Percentiles rank a stretch among this genome's conserved stretches.
Evolutionary conservation across 2,113 vertebrate genomes (phyloP).

Genomic region (Erythrocebus patas): DNA sequence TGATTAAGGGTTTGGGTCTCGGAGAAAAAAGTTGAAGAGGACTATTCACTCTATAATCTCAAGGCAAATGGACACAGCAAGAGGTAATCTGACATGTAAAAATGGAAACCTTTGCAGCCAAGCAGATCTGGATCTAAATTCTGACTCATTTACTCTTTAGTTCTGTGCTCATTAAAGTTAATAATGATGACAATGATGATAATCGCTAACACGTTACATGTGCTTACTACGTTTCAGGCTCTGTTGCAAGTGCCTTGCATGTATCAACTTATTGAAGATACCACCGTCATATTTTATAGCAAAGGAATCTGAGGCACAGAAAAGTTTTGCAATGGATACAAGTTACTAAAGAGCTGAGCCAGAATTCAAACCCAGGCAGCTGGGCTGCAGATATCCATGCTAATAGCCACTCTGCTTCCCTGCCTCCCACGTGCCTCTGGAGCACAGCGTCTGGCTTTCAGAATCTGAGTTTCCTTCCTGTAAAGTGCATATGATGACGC

Average conservation of each 20-base stretch:
- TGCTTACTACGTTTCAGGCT: neutral
- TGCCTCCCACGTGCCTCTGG: rapidly evolving
- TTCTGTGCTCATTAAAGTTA: neutral
- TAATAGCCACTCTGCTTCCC: neutral
- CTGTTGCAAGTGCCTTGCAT: neutral
- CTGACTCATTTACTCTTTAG: neutral
- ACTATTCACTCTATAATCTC: neutral
- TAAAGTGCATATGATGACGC: neutral
- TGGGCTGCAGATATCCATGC: neutral
- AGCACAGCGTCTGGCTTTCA: neutral
- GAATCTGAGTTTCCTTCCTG: neutral
- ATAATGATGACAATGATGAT: neutral
- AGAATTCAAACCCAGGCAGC: neutral
- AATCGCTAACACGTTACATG: neutral
- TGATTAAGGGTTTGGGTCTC: neutral
- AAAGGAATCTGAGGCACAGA: neutral
- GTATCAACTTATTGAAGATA: neutral
- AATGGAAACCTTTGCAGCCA: neutral
- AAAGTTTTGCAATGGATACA: neutral
- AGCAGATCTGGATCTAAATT: neutral
- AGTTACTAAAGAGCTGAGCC: neutral
- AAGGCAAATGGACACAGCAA: neutral
- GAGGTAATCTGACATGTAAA: neutral
- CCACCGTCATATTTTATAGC: neutral
- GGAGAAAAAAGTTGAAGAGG: neutral